phyloP scores from a whole-genome alignment of 2,888 invertebrate genomes.

The Capitulum mitella region DNA sequence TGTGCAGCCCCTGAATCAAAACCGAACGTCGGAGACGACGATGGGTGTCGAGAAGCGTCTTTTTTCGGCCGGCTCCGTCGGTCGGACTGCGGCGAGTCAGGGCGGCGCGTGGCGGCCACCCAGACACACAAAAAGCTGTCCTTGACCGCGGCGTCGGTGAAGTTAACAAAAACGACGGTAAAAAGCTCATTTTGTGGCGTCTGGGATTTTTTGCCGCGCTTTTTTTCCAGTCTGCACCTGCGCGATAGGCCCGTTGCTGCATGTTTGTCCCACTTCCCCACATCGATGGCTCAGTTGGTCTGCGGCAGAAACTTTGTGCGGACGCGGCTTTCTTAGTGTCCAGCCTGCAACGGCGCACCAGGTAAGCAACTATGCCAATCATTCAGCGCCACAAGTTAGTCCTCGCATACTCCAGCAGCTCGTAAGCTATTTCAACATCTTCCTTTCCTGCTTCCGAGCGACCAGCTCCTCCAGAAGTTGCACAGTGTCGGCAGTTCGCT shows the following conservation, averaged over 20 bases:
- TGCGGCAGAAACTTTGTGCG: background rate
- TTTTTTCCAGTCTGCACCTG: background rate
- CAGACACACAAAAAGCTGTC: conserved; percentile 1
- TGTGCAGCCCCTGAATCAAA: too few species aligned
- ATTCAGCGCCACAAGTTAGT: too few species aligned
- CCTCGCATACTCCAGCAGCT: too few species aligned
- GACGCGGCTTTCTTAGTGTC: background rate
- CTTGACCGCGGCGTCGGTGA: conserved; percentile 12
- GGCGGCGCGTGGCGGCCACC: background rate
- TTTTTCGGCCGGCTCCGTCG: background rate
- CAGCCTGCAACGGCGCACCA: background rate
- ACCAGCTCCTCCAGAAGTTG: too few species aligned
- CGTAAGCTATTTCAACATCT: too few species aligned
- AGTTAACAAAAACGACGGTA: background rate
- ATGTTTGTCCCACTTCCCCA: conserved; percentile 14
- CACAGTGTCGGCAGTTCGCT: too few species aligned
- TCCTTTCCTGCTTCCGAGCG: too few species aligned
- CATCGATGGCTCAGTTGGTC: background rate
- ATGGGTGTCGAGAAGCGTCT: too few species aligned
- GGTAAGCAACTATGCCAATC: background rate
- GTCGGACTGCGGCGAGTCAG: background rate
- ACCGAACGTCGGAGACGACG: too few species aligned
- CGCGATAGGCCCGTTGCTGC: background rate
- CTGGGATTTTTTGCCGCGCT: background rate
- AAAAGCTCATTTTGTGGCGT: background rate